Evolutionary conservation across 2,797 vertebrate genomes (phyloP).

Genomic region (Hoplostethus mediterraneus): DNA sequence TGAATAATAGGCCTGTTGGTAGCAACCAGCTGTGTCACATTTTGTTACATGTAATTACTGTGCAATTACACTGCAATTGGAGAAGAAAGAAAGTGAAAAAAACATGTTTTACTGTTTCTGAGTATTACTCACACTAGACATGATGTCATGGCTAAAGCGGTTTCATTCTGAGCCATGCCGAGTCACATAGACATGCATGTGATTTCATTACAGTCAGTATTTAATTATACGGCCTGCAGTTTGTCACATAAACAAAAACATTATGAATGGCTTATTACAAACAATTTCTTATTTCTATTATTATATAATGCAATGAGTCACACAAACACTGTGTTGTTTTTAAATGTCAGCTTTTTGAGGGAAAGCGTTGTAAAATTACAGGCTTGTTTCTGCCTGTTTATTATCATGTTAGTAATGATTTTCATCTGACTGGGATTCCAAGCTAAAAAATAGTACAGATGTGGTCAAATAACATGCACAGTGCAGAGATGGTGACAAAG

Average conservation of each 20-base stretch:
- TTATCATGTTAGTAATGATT: slow-evolving; percentile 45
- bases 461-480: slow-evolving; percentile 43
- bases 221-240: background rate
- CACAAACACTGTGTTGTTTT: slow-evolving; percentile 27
- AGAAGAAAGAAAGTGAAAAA: slow-evolving; percentile 16
- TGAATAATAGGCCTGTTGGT: slow-evolving; percentile 48
- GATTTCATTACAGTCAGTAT: slow-evolving; percentile 10
- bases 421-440: slow-evolving; percentile 45
- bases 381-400: slow-evolving; percentile 13
- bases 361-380: slow-evolving; percentile 31
- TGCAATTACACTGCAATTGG: slow-evolving; percentile 47
- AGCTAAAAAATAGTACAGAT: slow-evolving; percentile 61
- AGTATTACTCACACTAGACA: slow-evolving; percentile 8
- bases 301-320: slow-evolving; percentile 15
- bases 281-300: slow-evolving; percentile 14
- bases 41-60: slow-evolving; percentile 44
- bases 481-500: slow-evolving; percentile 1
- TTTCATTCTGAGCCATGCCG: slow-evolving; percentile 34
- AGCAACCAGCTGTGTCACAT: slow-evolving; percentile 56
- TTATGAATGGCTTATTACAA: slow-evolving; percentile 17
- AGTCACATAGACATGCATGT: slow-evolving; percentile 16
- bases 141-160: slow-evolving; percentile 3
- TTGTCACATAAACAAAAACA: slow-evolving; percentile 12
- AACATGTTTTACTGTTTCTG: background rate
- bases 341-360: slow-evolving; percentile 16